Percentiles rank a stretch among this genome's conserved stretches.
phyloP scores from a whole-genome alignment of 2,113 vertebrate genomes.

The Synodontis membranacea region DNA sequence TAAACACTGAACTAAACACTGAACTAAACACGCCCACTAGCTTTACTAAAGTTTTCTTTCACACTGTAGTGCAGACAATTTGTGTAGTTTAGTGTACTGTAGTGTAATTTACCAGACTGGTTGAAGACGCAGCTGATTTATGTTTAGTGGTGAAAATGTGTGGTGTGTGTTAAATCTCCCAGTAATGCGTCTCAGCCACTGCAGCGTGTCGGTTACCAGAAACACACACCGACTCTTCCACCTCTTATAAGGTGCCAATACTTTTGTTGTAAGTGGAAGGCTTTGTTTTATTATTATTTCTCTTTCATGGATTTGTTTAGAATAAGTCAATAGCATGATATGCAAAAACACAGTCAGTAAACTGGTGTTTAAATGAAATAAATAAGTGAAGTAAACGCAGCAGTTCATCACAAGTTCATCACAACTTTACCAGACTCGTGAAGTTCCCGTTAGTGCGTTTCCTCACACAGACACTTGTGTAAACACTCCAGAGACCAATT shows the following conservation, averaged over 20 bases:
- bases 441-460: neutral
- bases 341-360: too few relatives aligned
- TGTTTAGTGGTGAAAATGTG: neutral
- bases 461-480: neutral
- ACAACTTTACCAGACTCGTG: too few relatives aligned
- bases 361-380: neutral
- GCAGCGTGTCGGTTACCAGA: neutral
- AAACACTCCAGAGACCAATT: neutral
- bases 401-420: too few relatives aligned
- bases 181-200: neutral
- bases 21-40: neutral
- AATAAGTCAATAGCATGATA: neutral
- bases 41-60: neutral
- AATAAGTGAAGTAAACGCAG: neutral
- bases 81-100: too few relatives aligned
- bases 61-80: neutral
- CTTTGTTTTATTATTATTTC: neutral
- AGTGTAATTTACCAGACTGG: neutral
- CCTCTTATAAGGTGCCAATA: neutral
- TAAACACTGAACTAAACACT: neutral
- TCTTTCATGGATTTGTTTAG: neutral
- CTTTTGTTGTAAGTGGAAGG: neutral
- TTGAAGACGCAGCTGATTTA: neutral
- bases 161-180: neutral
- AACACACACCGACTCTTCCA: neutral